Base-by-base conservation (phyloP, 2,797 vertebrate genomes). In the Chiloscyllium punctatum region DNA sequence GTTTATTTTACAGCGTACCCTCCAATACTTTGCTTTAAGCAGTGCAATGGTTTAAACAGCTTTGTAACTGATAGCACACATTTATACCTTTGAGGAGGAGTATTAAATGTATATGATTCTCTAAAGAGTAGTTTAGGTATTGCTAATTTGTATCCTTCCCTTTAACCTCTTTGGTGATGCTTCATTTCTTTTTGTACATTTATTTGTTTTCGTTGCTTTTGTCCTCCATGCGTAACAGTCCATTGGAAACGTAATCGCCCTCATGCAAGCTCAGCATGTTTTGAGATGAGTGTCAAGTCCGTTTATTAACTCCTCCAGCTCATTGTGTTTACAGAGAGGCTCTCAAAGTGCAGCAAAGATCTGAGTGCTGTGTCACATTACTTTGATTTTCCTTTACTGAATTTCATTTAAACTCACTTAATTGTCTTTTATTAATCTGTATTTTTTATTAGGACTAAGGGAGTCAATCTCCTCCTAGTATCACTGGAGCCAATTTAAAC, bases 201-300 rank as follows among this genome's bases (percentile, higher is more conserved):
- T 92, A 66, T 23, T 92, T 69, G 90, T 92, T 92, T 92, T 92
- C 18, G 37, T 92, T 92, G 90, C 90, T 92, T 66, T 92, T 92
- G 69, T 69, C 90, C 66, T 69, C 69, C 90, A 69, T 92, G 90
- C 90, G 68, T 92, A 69, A 69, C 16, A 37, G 62, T 69, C 66
- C 37, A 4, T 69, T 92, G 90, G 90, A 92, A 69, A 92, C n/a
- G 11, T 69, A n/a, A 92, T 84, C 42, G 8, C 82, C 90, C 90
- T 69, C 90, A 42, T 69, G 90, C 90, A 69, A 92, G n/a, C 90
- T 92, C 66, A 92, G 90, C 90, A 69, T 69, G n/a, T 92, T 92
- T 92, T 21, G 4, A 69, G 66, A 23, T 68, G 42, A 69, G 90
- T 0, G 68, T 92, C 18, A 25, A 42, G 37, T 25, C 33, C n/a